Evolutionary conservation across 2,797 vertebrate species (phyloP).

Genomic region (Pelodytes ibericus): DNA sequence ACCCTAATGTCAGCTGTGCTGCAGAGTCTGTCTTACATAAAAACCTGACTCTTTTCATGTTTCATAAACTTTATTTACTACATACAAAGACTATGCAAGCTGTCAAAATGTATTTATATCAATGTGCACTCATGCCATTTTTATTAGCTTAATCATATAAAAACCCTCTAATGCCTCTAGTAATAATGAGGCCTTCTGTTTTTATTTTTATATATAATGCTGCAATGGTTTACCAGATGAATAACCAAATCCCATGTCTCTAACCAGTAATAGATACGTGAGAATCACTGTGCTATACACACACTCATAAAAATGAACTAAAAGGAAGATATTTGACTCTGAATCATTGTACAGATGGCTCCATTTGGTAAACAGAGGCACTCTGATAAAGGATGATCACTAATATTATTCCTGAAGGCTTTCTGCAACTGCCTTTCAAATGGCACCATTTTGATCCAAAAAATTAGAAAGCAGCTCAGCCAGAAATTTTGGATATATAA

Average conservation of each 20-base stretch:
- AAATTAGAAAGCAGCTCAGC: slow-evolving; percentile 13
- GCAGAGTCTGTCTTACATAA: neutral
- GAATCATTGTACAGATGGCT: slow-evolving; percentile 48
- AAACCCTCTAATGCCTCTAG: slow-evolving; percentile 3
- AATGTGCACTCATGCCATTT: slow-evolving; percentile 5
- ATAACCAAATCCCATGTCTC: slow-evolving; percentile 28
- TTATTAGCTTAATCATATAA: slow-evolving; percentile 24
- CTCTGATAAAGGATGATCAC: slow-evolving; percentile 46
- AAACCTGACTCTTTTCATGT: slow-evolving; percentile 13
- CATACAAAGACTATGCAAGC: slow-evolving; percentile 7
- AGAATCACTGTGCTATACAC: neutral
- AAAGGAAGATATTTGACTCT: slow-evolving; percentile 41
- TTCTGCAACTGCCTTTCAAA: slow-evolving; percentile 41
- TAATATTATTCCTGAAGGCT: slow-evolving; percentile 48
- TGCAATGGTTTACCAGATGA: slow-evolving; percentile 37
- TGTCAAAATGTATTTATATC: slow-evolving; percentile 26
- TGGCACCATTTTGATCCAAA: slow-evolving; percentile 25
- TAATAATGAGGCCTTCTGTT: slow-evolving; percentile 50
- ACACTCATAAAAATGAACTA: slow-evolving; percentile 37
- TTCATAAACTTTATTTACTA: slow-evolving; percentile 35
- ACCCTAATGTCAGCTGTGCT: too few species aligned
- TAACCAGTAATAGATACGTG: slow-evolving; percentile 22
- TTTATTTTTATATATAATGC: slow-evolving; percentile 28
- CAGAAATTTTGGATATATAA: slow-evolving; percentile 14
- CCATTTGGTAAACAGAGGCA: slow-evolving; percentile 49